Evolutionary conservation across 92 coral and sea anemone genomes (phyloP).

Genomic region (Umimayanthus kanabou): DNA sequence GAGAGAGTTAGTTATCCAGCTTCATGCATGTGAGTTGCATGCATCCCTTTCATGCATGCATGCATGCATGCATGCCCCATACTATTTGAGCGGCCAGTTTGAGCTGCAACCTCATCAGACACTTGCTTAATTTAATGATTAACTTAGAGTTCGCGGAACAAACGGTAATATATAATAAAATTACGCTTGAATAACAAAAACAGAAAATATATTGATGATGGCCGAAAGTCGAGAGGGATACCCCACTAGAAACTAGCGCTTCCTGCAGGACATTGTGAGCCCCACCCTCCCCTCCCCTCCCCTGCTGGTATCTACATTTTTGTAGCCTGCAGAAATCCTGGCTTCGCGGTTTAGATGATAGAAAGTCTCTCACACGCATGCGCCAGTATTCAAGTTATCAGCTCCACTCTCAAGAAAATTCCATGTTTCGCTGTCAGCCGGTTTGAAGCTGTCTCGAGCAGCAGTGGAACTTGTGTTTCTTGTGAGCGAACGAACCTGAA

Average conservation of each 20-base stretch:
- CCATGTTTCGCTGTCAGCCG: conserved; percentile 60
- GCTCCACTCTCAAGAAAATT: conserved; percentile 51
- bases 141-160: too few relatives aligned
- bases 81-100: too few relatives aligned
- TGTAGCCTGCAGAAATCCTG: neutral
- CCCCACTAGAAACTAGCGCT: neutral
- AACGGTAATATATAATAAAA: too few relatives aligned
- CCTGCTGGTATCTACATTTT: neutral
- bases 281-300: neutral
- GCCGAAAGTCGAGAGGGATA: neutral
- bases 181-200: too few relatives aligned
- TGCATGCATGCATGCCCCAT: too few relatives aligned
- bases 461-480: conserved; percentile 73
- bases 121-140: too few relatives aligned
- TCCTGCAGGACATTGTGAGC: neutral
- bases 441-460: conserved; percentile 51
- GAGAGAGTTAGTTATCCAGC: too few relatives aligned
- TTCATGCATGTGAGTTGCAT: too few relatives aligned
- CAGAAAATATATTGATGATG: neutral
- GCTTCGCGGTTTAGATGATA: neutral
- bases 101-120: too few relatives aligned
- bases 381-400: conserved; percentile 1
- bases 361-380: neutral
- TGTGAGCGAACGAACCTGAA: conserved; percentile 67
- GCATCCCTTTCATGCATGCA: too few relatives aligned